Percentiles rank a stretch among this genome's conserved stretches.
These are phyloP conservation scores for Aphelocoma californica DNA, from an alignment of 2,797 vertebrate species.

Conservation along the genomic window DNA sequence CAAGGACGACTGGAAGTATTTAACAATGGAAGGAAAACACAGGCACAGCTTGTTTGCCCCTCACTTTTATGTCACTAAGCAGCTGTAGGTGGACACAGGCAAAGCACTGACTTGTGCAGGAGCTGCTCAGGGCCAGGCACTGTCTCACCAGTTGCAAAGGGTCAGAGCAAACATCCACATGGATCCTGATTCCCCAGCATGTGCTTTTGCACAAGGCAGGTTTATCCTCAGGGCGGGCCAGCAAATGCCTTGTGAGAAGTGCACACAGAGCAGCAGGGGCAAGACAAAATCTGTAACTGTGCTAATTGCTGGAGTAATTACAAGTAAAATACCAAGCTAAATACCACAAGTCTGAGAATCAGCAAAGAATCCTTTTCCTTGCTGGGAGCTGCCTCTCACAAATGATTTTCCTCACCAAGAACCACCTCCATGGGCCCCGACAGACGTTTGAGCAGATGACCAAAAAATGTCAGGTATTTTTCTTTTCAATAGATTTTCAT, in stretches of 20 bases:
- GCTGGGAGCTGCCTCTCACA: background rate
- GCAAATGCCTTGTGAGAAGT: accelerated
- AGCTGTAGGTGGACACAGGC: background rate
- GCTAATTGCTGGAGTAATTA: slow-evolving; percentile 35
- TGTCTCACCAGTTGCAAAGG: accelerated
- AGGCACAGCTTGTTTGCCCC: background rate
- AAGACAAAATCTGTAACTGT: background rate
- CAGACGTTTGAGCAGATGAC: background rate
- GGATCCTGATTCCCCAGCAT: background rate
- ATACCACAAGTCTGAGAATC: background rate
- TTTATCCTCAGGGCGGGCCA: background rate
- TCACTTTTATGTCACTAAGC: background rate
- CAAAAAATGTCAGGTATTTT: background rate
- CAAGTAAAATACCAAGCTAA: background rate
- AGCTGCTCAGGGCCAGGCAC: background rate
- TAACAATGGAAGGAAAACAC: background rate
- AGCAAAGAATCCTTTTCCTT: background rate
- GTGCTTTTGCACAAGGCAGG: background rate
- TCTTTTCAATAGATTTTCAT: background rate
- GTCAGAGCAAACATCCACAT: background rate
- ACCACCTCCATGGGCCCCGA: background rate
- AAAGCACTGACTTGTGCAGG: background rate
- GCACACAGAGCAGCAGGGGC: background rate
- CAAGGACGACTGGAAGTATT: background rate
- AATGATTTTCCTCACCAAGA: background rate